These are phyloP conservation scores for Tauraco erythrolophus DNA, from an alignment of 2,113 vertebrate genomes.

Conservation along the genomic window DNA sequence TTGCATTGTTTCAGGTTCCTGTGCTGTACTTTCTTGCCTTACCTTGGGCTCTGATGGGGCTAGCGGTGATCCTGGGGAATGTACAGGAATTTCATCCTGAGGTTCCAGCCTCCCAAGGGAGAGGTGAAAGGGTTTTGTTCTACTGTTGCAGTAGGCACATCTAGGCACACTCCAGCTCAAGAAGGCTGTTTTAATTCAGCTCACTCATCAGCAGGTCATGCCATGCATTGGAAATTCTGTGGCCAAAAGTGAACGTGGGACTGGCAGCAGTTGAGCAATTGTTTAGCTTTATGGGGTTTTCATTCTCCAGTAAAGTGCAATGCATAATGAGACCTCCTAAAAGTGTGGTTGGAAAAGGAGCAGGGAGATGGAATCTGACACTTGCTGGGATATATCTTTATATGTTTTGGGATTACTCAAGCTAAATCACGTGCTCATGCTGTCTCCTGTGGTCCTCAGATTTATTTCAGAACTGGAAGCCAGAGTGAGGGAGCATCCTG, in stretches of 20 bases:
- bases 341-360: neutral
- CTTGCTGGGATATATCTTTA: neutral
- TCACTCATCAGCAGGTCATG: neutral
- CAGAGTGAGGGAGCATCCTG: neutral
- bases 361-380: neutral
- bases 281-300: neutral
- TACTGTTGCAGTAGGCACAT: neutral
- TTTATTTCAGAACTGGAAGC: constrained; percentile 34
- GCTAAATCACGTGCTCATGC: neutral
- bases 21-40: neutral
- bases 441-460: neutral
- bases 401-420: neutral
- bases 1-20: neutral
- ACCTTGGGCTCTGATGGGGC: neutral
- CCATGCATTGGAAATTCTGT: neutral
- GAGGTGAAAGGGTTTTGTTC: neutral
- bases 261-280: neutral
- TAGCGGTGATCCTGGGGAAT: neutral
- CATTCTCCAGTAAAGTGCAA: neutral
- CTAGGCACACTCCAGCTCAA: neutral
- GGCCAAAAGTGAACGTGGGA: neutral
- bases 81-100: neutral
- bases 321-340: neutral
- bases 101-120: neutral
- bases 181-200: neutral